Conservation (phyloP, 2,113 vertebrate genomes). For the Podiceps cristatus region DNA sequence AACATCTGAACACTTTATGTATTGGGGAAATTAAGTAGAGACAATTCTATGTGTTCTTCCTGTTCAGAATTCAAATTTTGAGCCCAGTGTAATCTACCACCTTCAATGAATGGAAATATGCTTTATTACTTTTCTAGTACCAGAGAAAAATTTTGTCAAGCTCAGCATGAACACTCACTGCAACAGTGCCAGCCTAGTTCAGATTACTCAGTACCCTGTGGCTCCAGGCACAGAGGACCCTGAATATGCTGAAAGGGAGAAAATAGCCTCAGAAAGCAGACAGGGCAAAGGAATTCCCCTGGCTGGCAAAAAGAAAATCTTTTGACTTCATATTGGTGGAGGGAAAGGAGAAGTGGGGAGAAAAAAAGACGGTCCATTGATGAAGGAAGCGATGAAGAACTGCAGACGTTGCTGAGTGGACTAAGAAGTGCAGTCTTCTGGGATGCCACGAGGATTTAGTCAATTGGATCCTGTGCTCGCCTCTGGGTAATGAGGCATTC, state of each 20-base stretch:
- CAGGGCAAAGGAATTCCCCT: not conserved
- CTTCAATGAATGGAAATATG: not conserved
- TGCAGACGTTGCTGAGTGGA: not conserved
- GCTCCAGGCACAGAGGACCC: not conserved
- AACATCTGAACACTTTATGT: not conserved
- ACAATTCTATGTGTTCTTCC: not conserved
- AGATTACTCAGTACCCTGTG: not conserved
- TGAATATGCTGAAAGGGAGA: not conserved
- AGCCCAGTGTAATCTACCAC: not conserved
- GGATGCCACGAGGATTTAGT: conserved; percentile 69
- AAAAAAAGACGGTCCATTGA: not conserved
- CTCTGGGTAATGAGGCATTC: conserved; percentile 57
- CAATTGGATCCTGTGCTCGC: conserved; percentile 53
- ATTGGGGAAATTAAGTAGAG: not conserved
- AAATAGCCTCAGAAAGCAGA: not conserved
- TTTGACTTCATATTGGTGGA: not conserved
- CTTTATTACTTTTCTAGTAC: not conserved
- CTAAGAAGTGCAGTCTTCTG: conserved; percentile 22
- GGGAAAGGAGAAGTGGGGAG: not conserved
- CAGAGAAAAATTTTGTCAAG: not conserved
- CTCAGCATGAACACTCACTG: not conserved
- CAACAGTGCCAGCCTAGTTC: not conserved
- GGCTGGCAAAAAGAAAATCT: not conserved
- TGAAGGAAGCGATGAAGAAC: not conserved
- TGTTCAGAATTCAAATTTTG: not conserved